Evolutionary conservation across 1,140 invertebrate genomes (phyloP).

Genomic region (Eubasilissa regina): DNA sequence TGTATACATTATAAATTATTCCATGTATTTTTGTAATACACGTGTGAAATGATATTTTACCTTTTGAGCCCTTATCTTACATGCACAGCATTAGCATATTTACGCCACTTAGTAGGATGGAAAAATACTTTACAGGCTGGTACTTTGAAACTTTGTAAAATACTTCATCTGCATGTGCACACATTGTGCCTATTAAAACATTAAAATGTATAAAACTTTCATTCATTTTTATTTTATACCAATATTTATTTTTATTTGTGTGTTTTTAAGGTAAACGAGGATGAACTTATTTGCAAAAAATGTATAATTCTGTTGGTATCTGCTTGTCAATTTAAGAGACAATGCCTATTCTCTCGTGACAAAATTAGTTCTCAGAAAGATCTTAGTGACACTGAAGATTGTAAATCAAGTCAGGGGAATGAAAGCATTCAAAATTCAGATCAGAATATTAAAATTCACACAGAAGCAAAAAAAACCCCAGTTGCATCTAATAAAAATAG

Average conservation of each 20-base stretch:
- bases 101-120: too few species aligned
- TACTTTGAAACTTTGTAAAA: too few species aligned
- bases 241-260: constrained; percentile 1
- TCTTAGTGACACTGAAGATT: constrained; percentile 1
- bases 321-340: constrained; percentile 41
- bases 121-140: too few species aligned
- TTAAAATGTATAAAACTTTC: too few species aligned
- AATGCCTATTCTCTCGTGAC: constrained; percentile 4
- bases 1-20: too few species aligned
- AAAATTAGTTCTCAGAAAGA: constrained; percentile 15
- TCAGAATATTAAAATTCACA: neutral
- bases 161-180: too few species aligned
- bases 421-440: neutral
- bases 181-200: too few species aligned
- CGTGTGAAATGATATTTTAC: too few species aligned
- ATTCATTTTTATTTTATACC: neutral
- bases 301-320: constrained; percentile 6
- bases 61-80: too few species aligned
- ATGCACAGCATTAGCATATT: too few species aligned
- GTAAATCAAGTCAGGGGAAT: neutral
- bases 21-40: too few species aligned
- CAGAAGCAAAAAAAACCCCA: neutral
- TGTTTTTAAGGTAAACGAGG: constrained; percentile 5
- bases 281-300: constrained; percentile 31
- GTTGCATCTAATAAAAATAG: neutral